A percentile compares a stretch with the other conserved stretches of the same genome.
phyloP scores from a whole-genome alignment of 2,113 vertebrate species.

The Stigmatopora nigra region DNA sequence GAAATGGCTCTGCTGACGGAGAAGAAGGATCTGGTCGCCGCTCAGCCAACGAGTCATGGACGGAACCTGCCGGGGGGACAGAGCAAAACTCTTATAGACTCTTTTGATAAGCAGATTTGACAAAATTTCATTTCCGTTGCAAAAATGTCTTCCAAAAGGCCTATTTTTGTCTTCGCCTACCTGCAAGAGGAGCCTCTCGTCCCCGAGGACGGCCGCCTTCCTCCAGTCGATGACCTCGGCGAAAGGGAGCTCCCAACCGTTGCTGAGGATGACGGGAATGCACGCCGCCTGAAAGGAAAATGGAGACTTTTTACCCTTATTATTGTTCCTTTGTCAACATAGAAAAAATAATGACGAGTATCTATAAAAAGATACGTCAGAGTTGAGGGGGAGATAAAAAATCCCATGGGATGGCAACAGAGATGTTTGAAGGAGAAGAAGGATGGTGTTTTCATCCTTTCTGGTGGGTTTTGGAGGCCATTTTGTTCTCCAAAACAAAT shows the following conservation, averaged over 20 bases:
- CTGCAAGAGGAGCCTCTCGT: constrained; percentile 73
- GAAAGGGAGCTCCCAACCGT: constrained; percentile 76
- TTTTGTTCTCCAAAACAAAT: background rate
- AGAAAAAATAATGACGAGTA: background rate
- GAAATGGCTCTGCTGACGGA: constrained; percentile 72
- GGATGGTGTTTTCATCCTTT: background rate
- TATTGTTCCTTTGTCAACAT: background rate
- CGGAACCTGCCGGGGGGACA: constrained; percentile 59
- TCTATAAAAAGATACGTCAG: constrained; percentile 1
- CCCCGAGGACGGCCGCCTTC: constrained; percentile 71
- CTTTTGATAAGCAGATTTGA: too few species aligned
- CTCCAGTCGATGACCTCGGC: constrained; percentile 77
- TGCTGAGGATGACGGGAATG: constrained; percentile 73
- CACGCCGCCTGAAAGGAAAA: constrained; percentile 64
- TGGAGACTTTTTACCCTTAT: background rate
- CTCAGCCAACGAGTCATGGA: constrained; percentile 69
- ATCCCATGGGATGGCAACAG: background rate
- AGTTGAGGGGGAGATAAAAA: background rate
- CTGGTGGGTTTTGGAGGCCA: background rate
- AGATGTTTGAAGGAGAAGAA: background rate
- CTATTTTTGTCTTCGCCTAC: constrained; percentile 41
- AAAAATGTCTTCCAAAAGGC: too few species aligned
- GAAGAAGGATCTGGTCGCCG: constrained; percentile 67
- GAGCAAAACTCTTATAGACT: background rate
- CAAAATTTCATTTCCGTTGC: too few species aligned